phyloP scores from a whole-genome alignment of 2,113 vertebrate genomes.

The Romanogobio albipinnatus region DNA sequence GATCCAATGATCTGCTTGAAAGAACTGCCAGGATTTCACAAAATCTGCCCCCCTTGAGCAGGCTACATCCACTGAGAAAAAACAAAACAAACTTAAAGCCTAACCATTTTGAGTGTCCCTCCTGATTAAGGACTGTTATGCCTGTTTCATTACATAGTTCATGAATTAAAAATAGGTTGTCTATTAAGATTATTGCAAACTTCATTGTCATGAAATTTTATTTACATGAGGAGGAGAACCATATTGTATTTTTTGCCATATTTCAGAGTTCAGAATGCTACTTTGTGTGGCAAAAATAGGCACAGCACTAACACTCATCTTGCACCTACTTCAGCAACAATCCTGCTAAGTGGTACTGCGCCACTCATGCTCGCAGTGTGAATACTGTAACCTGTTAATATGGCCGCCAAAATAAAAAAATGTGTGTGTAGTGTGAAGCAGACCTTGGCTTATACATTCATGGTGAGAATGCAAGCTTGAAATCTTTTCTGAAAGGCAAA shows the following conservation, averaged over 20 bases:
- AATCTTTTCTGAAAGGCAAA: not conserved
- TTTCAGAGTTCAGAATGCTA: not conserved
- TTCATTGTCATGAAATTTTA: not conserved
- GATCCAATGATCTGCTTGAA: slow-evolving; percentile 28
- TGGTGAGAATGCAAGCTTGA: not conserved
- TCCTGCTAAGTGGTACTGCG: not conserved
- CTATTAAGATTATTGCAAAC: not conserved
- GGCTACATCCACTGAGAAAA: not conserved
- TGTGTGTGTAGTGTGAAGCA: not conserved
- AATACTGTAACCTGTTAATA: not conserved
- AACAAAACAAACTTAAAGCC: not conserved
- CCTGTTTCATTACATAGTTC: not conserved
- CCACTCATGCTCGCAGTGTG: not conserved
- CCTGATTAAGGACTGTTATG: not conserved
- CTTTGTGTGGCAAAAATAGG: not conserved
- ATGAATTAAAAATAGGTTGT: not conserved
- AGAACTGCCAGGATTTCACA: slow-evolving; percentile 17
- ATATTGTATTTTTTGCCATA: not conserved
- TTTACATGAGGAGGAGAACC: not conserved
- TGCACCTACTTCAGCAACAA: not conserved
- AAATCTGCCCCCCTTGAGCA: not conserved
- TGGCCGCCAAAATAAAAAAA: not conserved
- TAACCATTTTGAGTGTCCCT: not conserved
- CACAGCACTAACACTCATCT: not conserved
- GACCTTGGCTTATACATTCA: not conserved